Conservation (phyloP, 1,140 invertebrate genomes). For the Nasonia vitripennis region DNA sequence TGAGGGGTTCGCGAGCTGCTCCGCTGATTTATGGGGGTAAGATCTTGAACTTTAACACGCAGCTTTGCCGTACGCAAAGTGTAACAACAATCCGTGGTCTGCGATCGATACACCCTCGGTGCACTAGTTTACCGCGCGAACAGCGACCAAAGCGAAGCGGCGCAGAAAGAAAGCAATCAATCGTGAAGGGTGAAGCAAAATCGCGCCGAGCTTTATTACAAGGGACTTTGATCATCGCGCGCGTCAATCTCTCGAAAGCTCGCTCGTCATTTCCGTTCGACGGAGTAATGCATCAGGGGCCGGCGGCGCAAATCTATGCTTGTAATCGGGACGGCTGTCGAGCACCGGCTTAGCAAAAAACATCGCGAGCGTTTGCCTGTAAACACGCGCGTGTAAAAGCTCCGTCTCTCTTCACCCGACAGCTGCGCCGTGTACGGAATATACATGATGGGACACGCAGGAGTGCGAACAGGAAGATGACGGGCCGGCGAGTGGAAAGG, state of each 20-base stretch:
- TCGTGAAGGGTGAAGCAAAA: slow-evolving; percentile 6
- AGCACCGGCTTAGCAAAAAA: neutral
- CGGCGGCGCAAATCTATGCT: slow-evolving; percentile 30
- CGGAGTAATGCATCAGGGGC: slow-evolving; percentile 43
- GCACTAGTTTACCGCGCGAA: too few species aligned
- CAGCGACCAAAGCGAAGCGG: neutral
- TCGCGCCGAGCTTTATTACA: slow-evolving; percentile 40
- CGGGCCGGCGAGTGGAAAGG: slow-evolving; percentile 48
- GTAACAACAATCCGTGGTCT: too few species aligned
- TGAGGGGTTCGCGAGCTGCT: neutral
- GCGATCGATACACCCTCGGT: too few species aligned
- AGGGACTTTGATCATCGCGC: slow-evolving; percentile 38
- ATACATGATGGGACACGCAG: neutral
- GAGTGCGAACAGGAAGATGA: slow-evolving; percentile 22
- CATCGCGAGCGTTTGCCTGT: neutral
- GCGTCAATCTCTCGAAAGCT: slow-evolving; percentile 46
- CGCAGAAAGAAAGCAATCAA: slow-evolving; percentile 25
- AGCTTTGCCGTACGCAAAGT: too few species aligned
- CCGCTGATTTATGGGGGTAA: neutral
- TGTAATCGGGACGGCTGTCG: slow-evolving; percentile 25
- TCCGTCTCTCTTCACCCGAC: neutral
- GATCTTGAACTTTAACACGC: neutral
- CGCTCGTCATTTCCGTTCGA: slow-evolving; percentile 48
- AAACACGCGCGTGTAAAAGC: slow-evolving; percentile 14
- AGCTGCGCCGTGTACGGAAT: neutral